Evolutionary conservation across 2,797 vertebrate species (phyloP), one percentile per base, ranked within the genome.

Genomic region (Neopelma chrysocephalum): DNA sequence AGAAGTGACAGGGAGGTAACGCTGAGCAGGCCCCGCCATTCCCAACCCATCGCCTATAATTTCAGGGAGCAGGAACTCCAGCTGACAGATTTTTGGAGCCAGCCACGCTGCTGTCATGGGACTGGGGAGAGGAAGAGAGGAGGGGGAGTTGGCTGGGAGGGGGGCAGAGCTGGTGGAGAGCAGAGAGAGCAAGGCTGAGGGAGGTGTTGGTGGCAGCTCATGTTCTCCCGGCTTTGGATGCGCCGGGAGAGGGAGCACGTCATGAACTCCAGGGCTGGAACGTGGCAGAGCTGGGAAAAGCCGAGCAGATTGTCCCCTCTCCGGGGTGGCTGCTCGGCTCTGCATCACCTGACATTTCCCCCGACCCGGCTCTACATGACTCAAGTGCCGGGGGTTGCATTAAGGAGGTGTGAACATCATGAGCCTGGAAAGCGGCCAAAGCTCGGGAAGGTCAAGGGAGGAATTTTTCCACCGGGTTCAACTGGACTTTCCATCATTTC

Each of bases 361-460:
- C 82, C 1, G 0, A 7, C 83, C 88, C 88, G 70, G 86, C 75
- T 75, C 82, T 45, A 47, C 73, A 40, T 90, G 89, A 93, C 80
- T 94, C 71, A 90, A 96, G 94, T 34, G 73, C 87, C 11, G 1
- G 68, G 89, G 88, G 94, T 38, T 97, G 83, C 90, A 85, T 89
- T 96, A 94, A 94, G 86, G 82, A 96, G 95, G 94, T 96, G 94
- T 89, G 95, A 96, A 95, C 80, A 82, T 95, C 95, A 94, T 84
- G 92, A 94, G 93, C 43, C 91, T 97, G 90, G 93, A 95, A 34
- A 61, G 48, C 80, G 57, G 93, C 94, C 96, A 97, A 17, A 94
- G 70, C 85, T 82, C 17, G 34, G 10, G 87, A 83, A 94, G 94
- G 91, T 96, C 96, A 96, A 79, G 80, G 45, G n/a, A 84, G 64